Evolutionary conservation across 2,888 invertebrate genomes (phyloP).

Genomic region (Pyrgus malvae): DNA sequence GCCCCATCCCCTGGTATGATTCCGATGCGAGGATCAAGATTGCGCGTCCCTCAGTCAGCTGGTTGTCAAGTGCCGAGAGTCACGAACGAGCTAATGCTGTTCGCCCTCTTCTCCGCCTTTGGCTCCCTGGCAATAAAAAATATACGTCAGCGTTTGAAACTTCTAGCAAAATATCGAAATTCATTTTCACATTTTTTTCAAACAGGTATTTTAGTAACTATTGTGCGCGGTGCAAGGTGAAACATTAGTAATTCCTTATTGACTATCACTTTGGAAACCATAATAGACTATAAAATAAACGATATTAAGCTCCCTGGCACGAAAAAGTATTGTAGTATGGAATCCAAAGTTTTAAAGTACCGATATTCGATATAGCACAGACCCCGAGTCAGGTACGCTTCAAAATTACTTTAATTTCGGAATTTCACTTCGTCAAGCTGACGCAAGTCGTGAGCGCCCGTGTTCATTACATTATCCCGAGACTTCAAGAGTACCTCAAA

Average conservation of each 20-base stretch:
- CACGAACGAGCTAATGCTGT: constrained; percentile 91
- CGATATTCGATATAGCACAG: constrained; percentile 13
- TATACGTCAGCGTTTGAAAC: not conserved
- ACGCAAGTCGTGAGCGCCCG: not conserved
- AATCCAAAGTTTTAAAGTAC: constrained; percentile 30
- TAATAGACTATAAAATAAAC: constrained; percentile 16
- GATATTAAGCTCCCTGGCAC: not conserved
- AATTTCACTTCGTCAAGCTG: constrained; percentile 1
- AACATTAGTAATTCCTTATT: constrained; percentile 44
- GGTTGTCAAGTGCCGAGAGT: constrained; percentile 87
- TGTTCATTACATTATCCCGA: constrained; percentile 13
- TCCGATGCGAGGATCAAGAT: constrained; percentile 72
- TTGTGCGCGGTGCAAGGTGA: constrained; percentile 71
- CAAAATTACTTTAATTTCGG: constrained; percentile 4
- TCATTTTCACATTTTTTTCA: constrained; percentile 1
- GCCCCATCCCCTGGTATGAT: constrained; percentile 54
- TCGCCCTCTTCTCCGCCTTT: constrained; percentile 93
- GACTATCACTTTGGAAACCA: constrained; percentile 43
- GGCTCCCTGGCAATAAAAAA: constrained; percentile 83
- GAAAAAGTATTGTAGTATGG: constrained; percentile 24
- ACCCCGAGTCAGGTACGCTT: constrained; percentile 9
- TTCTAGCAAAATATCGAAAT: not conserved
- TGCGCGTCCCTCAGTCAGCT: constrained; percentile 78
- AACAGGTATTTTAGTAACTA: constrained; percentile 36
- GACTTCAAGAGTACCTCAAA: constrained; percentile 12